These are phyloP conservation scores for Diloba caeruleocephala DNA, from an alignment of 2,888 invertebrate species.

Conservation along the genomic window DNA sequence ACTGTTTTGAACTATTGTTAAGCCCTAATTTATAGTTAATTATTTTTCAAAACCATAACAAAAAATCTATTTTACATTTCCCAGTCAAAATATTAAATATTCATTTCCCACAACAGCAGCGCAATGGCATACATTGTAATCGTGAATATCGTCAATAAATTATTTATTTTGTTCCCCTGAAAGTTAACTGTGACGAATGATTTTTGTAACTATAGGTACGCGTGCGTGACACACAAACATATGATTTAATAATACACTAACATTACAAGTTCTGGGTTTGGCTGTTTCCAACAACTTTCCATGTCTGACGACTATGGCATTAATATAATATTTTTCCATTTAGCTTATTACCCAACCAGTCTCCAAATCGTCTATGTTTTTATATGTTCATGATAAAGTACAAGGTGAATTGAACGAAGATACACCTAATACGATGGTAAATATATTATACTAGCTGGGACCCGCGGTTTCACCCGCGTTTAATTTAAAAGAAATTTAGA, in stretches of 20 bases:
- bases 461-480: too few relatives aligned
- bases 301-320: constrained; percentile 45
- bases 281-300: constrained; percentile 46
- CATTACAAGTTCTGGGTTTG: constrained; percentile 54
- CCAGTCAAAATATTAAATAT: background rate
- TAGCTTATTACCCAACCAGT: constrained; percentile 47
- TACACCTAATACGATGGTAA: too few relatives aligned
- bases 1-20: background rate
- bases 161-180: constrained; percentile 54
- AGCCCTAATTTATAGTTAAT: background rate
- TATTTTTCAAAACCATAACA: background rate
- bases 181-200: constrained; percentile 62
- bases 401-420: constrained; percentile 10
- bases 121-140: background rate
- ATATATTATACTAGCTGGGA: too few relatives aligned
- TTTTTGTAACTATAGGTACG: constrained; percentile 51
- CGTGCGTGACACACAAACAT: constrained; percentile 67
- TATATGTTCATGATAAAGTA: constrained; percentile 19
- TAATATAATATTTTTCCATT: constrained; percentile 49
- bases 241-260: constrained; percentile 65
- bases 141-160: constrained; percentile 37
- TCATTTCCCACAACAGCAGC: background rate
- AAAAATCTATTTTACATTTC: background rate
- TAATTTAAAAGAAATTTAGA: too few relatives aligned
- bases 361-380: constrained; percentile 25